Percentiles rank a stretch among this genome's conserved stretches.
phyloP scores from a whole-genome alignment of 2,888 invertebrate species.

The Drosophila cracens region DNA sequence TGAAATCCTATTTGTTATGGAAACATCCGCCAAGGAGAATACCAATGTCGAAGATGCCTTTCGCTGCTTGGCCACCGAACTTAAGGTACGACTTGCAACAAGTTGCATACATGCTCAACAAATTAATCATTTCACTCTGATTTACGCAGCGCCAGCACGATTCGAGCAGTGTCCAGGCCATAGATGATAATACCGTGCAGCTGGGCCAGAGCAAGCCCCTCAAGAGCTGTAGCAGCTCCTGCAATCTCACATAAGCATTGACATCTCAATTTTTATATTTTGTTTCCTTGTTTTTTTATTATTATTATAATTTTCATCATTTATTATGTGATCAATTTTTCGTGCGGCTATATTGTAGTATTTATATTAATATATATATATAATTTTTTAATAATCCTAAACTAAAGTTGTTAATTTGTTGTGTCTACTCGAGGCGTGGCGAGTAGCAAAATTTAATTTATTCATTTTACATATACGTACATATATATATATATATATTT shows the following conservation, averaged over 20 bases:
- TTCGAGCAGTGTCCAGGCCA: slow-evolving; percentile 87
- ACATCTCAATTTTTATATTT: slow-evolving; percentile 7
- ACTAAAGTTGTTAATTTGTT: slow-evolving; percentile 50
- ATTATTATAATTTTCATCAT: neutral
- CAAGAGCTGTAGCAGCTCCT: slow-evolving; percentile 89
- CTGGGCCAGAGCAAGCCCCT: slow-evolving; percentile 89
- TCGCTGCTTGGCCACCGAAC: slow-evolving; percentile 92
- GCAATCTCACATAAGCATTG: slow-evolving; percentile 83
- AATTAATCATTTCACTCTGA: neutral
- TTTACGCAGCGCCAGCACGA: slow-evolving; percentile 90
- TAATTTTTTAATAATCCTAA: slow-evolving; percentile 47
- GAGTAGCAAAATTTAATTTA: slow-evolving; percentile 53
- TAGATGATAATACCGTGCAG: slow-evolving; percentile 88
- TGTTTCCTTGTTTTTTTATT: slow-evolving; percentile 35
- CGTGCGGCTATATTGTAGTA: slow-evolving; percentile 74
- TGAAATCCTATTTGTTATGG: slow-evolving; percentile 94
- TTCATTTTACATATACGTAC: slow-evolving; percentile 46
- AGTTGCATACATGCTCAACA: neutral
- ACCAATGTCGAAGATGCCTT: slow-evolving; percentile 96
- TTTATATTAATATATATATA: slow-evolving; percentile 53
- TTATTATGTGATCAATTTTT: slow-evolving; percentile 70
- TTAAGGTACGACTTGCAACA: slow-evolving; percentile 88
- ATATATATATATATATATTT: slow-evolving; percentile 48
- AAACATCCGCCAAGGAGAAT: slow-evolving; percentile 96
- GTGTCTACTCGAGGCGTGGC: slow-evolving; percentile 38